Conservation (phyloP, 2,888 invertebrate species). For the Cyclophora albipunctata region DNA sequence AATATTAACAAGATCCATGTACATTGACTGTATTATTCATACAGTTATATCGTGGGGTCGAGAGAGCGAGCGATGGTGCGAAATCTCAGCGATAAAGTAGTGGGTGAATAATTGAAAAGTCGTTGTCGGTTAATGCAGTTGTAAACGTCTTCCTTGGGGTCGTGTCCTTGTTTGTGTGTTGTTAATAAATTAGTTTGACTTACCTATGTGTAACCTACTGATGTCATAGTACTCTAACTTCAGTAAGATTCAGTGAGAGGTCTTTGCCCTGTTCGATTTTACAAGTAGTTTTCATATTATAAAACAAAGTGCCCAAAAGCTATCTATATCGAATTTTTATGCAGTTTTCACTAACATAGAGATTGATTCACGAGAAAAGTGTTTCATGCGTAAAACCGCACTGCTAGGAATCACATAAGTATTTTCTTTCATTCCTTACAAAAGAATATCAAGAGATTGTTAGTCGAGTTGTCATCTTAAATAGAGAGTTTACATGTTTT, state of each 20-base stretch:
- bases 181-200: not conserved
- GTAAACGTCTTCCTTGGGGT: not conserved
- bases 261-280: not conserved
- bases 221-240: not conserved
- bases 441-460: too few relatives aligned
- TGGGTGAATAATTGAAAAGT: slow-evolving; percentile 18
- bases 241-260: not conserved
- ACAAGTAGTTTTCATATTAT: not conserved
- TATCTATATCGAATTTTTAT: too few relatives aligned
- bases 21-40: slow-evolving; percentile 42
- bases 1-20: slow-evolving; percentile 33
- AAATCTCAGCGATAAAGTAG: slow-evolving; percentile 28
- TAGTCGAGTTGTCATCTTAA: too few relatives aligned
- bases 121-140: slow-evolving; percentile 13
- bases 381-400: too few relatives aligned
- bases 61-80: slow-evolving; percentile 13
- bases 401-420: too few relatives aligned
- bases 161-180: not conserved
- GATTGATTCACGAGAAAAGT: too few relatives aligned
- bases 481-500: too few relatives aligned
- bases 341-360: too few relatives aligned
- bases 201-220: not conserved
- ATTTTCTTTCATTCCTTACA: too few relatives aligned
- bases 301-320: too few relatives aligned
- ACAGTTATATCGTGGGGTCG: slow-evolving; percentile 13